Evolutionary conservation across 2,113 vertebrate genomes (phyloP), one percentile per base, ranked within the genome.

Genomic region (Haemorhous mexicanus): DNA sequence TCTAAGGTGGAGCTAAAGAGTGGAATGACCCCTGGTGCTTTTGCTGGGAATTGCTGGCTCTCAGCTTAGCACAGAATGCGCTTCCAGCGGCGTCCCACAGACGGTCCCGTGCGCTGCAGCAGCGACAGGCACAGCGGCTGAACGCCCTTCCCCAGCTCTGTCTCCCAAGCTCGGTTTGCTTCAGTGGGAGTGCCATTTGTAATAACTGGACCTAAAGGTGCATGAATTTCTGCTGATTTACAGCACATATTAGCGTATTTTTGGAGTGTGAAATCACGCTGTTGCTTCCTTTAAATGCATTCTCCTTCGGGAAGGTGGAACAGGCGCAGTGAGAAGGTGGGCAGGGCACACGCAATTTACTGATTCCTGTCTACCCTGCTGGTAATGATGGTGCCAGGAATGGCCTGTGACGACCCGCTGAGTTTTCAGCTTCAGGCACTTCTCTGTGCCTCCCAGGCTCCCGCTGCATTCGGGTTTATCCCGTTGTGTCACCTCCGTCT

Each of bases 1-100:
- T 58, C 35, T 62, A 5, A n/a, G 26, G 16, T 46, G 89, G 64
- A 64, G 69, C 39, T 89, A 66, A 95, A 87, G 97, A 30, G 83
- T 53, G 84, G 94, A 83, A 41, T 83, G 97, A 97, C 97, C 97
- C 97, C 98, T 97, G 67, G 96, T 97, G 98, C 93, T 93, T 62
- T 12, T 70, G 24, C 55, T 12, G n/a, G 79, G 96, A 93, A 97
- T 90, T 95, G 41, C 85, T 23, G 68, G 52, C 7, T 19, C 26
- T 35, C 35, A 2, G 15, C 4, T 44, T 2, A 19, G 37, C 52
- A 6, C 1, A 23, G 4, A 39, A 0, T 19, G 62, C 35, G 0
- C 21, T 88, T 84, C 41, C 59, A 32, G 11, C 8, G 10, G 17
- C 3, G 6, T 56, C 59, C 47, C 41, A 0, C 76, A 19, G 50